Evolutionary conservation across 2,113 vertebrate species (phyloP).

Genomic region (Scortum barcoo): DNA sequence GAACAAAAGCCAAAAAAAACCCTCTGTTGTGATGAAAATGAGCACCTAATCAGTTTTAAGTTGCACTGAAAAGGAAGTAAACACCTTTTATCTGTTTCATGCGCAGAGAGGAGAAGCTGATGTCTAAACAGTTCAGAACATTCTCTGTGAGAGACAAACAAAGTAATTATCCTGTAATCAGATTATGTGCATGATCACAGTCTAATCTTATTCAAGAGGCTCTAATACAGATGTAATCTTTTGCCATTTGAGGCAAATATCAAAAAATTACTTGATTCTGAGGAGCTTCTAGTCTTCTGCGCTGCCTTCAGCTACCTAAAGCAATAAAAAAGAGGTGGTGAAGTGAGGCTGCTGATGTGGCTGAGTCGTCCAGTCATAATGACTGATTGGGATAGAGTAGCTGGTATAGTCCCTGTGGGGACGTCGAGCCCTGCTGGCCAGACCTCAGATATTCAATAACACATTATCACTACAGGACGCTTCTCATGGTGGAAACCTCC

Average conservation of each 20-base stretch:
- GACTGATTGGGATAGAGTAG: constrained; percentile 42
- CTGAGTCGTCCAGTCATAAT: constrained; percentile 24
- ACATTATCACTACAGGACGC: constrained; percentile 14
- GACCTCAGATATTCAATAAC: constrained; percentile 41
- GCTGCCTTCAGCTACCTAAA: neutral
- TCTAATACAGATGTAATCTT: neutral
- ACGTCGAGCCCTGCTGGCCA: neutral
- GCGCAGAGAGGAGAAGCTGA: neutral
- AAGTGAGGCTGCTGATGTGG: constrained; percentile 14
- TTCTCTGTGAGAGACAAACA: neutral
- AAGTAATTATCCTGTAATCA: constrained; percentile 7
- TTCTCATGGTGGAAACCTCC: constrained; percentile 3
- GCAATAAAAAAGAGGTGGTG: neutral
- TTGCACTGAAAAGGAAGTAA: neutral
- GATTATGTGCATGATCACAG: neutral
- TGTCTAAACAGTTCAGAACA: neutral
- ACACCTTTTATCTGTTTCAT: constrained; percentile 10
- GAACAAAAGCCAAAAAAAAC: constrained; percentile 12
- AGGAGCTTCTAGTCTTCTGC: neutral
- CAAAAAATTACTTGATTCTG: neutral
- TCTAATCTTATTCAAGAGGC: neutral
- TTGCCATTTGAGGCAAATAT: neutral
- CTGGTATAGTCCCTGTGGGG: constrained; percentile 26
- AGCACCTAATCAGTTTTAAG: neutral
- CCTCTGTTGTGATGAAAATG: neutral